Evolutionary conservation across 2,888 invertebrate genomes (phyloP).

Genomic region (Epinotia bilunana): DNA sequence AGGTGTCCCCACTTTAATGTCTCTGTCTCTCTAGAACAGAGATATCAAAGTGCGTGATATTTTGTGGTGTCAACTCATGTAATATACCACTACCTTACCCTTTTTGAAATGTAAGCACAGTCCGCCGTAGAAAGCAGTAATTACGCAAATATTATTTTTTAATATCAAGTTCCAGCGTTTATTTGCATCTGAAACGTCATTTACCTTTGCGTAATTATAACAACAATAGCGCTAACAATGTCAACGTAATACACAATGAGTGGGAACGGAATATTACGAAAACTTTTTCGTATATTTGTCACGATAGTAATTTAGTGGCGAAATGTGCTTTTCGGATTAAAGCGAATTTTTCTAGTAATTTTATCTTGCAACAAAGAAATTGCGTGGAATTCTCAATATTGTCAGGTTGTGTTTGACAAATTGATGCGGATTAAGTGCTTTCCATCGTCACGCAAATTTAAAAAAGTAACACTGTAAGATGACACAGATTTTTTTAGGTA

Average conservation of each 20-base stretch:
- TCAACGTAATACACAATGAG: constrained; percentile 59
- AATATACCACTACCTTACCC: not conserved
- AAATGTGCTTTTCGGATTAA: constrained; percentile 27
- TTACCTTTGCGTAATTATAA: constrained; percentile 59
- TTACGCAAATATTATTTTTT: constrained; percentile 23
- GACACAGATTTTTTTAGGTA: not conserved
- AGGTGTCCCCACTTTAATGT: too few species aligned
- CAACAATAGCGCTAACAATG: constrained; percentile 58
- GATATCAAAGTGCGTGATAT: too few species aligned
- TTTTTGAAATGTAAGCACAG: not conserved
- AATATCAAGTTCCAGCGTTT: constrained; percentile 25
- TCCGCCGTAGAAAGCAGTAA: constrained; percentile 3
- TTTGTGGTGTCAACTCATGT: too few species aligned
- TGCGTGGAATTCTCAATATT: constrained; percentile 14
- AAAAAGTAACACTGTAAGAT: not conserved
- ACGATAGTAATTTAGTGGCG: constrained; percentile 29
- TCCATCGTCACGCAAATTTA: constrained; percentile 3
- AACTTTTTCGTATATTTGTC: constrained; percentile 36
- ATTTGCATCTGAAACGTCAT: constrained; percentile 37
- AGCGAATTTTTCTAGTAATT: constrained; percentile 29
- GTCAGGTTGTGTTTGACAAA: constrained; percentile 4
- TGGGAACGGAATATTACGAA: constrained; percentile 38
- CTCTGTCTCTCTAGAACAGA: too few species aligned
- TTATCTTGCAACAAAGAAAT: constrained; percentile 37
- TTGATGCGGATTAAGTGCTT: constrained; percentile 6